Evolutionary conservation across 2,888 invertebrate species (phyloP).

Genomic region (Acheta domesticus): DNA sequence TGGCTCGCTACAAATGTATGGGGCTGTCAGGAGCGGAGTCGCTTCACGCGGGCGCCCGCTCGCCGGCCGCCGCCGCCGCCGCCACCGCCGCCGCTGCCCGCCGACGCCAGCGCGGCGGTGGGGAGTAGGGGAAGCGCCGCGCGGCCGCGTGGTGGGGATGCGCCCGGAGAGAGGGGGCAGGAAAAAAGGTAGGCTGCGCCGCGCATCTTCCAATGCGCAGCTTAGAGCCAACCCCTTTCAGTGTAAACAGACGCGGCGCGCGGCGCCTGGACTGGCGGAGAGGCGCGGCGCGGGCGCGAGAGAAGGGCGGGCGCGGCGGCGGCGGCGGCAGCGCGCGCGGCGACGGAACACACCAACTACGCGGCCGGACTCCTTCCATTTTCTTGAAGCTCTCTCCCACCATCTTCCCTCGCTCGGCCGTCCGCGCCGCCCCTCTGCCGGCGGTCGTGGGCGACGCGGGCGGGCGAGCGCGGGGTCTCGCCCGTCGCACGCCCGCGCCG

Average conservation of each 20-base stretch:
- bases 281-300: constrained; percentile 11
- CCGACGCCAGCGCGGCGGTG: background rate
- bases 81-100: background rate
- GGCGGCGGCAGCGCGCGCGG: constrained; percentile 44
- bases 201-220: constrained; percentile 32
- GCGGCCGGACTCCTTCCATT: background rate
- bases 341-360: constrained; percentile 39
- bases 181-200: constrained; percentile 30
- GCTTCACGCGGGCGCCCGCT: background rate
- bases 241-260: constrained; percentile 27
- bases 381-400: constrained; percentile 9
- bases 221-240: constrained; percentile 28
- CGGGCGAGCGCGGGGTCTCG: constrained; percentile 39
- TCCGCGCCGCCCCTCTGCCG: background rate
- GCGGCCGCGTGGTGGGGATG: background rate
- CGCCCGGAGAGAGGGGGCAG: background rate
- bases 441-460: constrained; percentile 40
- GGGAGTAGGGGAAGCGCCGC: no score
- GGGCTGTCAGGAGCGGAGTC: background rate
- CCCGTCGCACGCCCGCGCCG: constrained; percentile 40
- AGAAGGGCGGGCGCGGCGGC: constrained; percentile 43
- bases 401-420: background rate
- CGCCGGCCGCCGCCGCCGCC: background rate
- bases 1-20: constrained; percentile 10
- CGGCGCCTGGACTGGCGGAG: constrained; percentile 30